These are phyloP conservation scores for Nothoprocta perdicaria DNA, from an alignment of 2,113 vertebrate genomes.

Conservation along the genomic window DNA sequence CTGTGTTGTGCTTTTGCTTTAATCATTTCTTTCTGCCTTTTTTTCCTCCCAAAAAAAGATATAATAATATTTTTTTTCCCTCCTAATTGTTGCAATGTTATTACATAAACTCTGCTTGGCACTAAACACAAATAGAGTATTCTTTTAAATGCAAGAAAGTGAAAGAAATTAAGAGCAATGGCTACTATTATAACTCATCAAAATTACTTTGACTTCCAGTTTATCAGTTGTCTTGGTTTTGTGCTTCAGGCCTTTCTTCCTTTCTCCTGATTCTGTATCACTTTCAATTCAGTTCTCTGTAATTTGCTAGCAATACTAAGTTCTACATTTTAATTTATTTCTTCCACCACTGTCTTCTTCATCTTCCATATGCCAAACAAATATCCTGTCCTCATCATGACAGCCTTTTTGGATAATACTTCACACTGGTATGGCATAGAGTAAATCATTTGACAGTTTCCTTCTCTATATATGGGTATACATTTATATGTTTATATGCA, in stretches of 20 bases:
- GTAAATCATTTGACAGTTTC: neutral
- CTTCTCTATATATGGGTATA: neutral
- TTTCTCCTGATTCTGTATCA: neutral
- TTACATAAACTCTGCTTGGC: neutral
- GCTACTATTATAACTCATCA: neutral
- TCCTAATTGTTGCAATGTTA: neutral
- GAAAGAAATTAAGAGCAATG: neutral
- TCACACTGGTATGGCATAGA: neutral
- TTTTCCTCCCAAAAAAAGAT: neutral
- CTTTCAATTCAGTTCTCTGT: neutral
- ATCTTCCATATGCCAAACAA: neutral
- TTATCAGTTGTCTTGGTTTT: neutral
- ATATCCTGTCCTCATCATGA: neutral
- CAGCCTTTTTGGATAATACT: neutral
- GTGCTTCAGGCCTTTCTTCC: neutral
- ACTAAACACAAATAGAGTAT: neutral
- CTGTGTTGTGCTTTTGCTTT: neutral
- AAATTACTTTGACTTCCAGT: neutral
- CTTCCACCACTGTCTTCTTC: neutral
- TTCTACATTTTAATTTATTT: neutral
- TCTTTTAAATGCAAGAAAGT: neutral
- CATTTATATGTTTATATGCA: too few relatives aligned
- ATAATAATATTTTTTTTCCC: neutral
- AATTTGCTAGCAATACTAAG: neutral
- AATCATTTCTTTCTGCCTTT: neutral